Evolutionary conservation across 2,113 vertebrate species (phyloP), one percentile per base, ranked within the genome.

Genomic region (Desmodus rotundus): DNA sequence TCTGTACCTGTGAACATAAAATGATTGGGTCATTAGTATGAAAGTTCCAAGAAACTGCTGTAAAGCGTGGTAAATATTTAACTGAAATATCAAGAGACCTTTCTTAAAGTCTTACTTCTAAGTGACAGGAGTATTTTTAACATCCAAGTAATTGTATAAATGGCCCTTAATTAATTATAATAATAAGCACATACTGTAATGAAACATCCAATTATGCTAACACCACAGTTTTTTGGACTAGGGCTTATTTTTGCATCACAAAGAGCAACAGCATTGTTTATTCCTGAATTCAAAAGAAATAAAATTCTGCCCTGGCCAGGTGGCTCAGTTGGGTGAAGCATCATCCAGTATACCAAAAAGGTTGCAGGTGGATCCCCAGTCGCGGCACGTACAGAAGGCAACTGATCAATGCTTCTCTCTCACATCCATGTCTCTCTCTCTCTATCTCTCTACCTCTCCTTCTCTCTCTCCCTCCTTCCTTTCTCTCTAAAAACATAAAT

Each of bases 21-120:
- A 89, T 90, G 74, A 87, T 38, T 67, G 16, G 24, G 31, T 73
- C 20, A 63, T 56, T 83, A 43, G 58, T 31, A 45, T 68, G 68
- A 28, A 91, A 94, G 70, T 61, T 89, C 81, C 74, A 24, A 94
- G 70, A 45, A 45, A 61, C 74, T 84, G n/a, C 45, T 85, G 20
- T 87, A 90, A 89, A 96, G 36, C 56, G 86, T 81, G 8, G 58
- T 88, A 88, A 97, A 97, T 93, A 88, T 81, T 97, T 97, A 95
- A 92, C 52, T 50, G 74, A 87, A 77, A 54, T 90, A 65, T 76
- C 85, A 95, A 83, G 45, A 72, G 85, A 67, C 63, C 81, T 92
- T 96, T 76, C 74, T 80, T 80, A 95, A 82, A 84, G 38, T 83
- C 50, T 87, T 28, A 12, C 61, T 65, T 16, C 74, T 91, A 83